phyloP scores from a whole-genome alignment of 2,888 invertebrate species.

The Meteorus colon region DNA sequence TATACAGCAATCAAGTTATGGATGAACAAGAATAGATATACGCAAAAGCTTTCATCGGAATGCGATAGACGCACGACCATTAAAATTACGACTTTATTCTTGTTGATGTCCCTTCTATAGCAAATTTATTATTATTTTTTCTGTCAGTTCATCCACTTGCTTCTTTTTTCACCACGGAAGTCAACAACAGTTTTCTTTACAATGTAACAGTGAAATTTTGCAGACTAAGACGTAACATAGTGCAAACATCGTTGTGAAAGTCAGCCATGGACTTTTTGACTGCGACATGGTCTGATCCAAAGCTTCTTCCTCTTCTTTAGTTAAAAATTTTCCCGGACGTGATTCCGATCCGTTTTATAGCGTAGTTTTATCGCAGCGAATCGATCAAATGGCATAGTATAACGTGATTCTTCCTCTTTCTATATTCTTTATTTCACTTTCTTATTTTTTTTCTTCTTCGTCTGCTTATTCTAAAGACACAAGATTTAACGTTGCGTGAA shows the following conservation, averaged over 20 bases:
- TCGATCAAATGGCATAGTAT: slow-evolving; percentile 65
- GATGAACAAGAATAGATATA: slow-evolving; percentile 7
- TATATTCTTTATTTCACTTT: too few species aligned
- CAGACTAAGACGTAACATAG: slow-evolving; percentile 28
- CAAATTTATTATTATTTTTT: slow-evolving; percentile 2
- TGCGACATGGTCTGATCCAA: slow-evolving; percentile 30
- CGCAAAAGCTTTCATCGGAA: slow-evolving; percentile 54
- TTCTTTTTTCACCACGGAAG: slow-evolving; percentile 16
- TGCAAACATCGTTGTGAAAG: slow-evolving; percentile 25
- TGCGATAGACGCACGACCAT: slow-evolving; percentile 54
- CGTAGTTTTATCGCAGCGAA: slow-evolving; percentile 62
- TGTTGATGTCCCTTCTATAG: slow-evolving; percentile 39
- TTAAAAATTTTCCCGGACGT: slow-evolving; percentile 45
- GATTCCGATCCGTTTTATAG: slow-evolving; percentile 58
- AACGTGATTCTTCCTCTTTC: slow-evolving; percentile 57
- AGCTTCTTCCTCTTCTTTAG: slow-evolving; percentile 20
- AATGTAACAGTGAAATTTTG: slow-evolving; percentile 38
- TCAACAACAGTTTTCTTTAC: slow-evolving; percentile 28
- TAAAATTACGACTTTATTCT: slow-evolving; percentile 61
- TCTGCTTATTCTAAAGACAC: slow-evolving; percentile 22
- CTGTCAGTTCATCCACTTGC: background rate
- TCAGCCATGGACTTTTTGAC: slow-evolving; percentile 36
- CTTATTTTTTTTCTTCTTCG: too few species aligned
- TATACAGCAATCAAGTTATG: background rate
- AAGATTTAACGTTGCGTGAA: slow-evolving; percentile 57